Percentiles rank a stretch among this genome's conserved stretches.
Conservation (phyloP, 2,888 invertebrate species). For the Drosophila macrospina region DNA sequence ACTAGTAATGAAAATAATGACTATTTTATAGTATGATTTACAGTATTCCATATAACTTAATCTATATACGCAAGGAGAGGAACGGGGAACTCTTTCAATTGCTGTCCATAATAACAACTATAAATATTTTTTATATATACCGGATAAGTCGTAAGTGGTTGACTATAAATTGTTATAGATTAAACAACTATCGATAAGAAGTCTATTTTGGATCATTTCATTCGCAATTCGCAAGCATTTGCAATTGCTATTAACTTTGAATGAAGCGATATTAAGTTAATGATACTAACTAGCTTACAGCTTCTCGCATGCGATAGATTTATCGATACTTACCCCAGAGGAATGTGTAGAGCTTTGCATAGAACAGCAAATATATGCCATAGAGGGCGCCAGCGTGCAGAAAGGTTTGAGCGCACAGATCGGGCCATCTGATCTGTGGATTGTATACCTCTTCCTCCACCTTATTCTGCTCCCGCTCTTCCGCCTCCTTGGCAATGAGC, state of each 20-base stretch:
- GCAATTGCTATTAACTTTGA: not conserved
- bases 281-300: not conserved
- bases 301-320: not conserved
- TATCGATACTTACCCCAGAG: conserved; percentile 89
- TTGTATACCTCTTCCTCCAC: conserved; percentile 85
- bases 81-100: not conserved
- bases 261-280: not conserved
- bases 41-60: not conserved
- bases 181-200: conserved; percentile 14
- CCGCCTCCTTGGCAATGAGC: conserved; percentile 24
- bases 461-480: conserved; percentile 19
- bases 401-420: conserved; percentile 89
- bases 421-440: conserved; percentile 90
- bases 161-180: conserved; percentile 14
- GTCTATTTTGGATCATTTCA: conserved; percentile 3
- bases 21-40: not conserved
- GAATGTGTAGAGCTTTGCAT: conserved; percentile 88
- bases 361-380: conserved; percentile 89
- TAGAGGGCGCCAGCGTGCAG: conserved; percentile 90
- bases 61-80: not conserved
- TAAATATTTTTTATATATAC: too few species aligned
- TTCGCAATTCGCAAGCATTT: not conserved
- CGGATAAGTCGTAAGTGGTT: conserved; percentile 11
- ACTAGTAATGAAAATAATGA: not conserved
- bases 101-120: too few species aligned